Percentiles rank a stretch among this genome's conserved stretches.
Conservation (phyloP, 2,797 vertebrate species). For the Melanotaenia maccullochi region DNA sequence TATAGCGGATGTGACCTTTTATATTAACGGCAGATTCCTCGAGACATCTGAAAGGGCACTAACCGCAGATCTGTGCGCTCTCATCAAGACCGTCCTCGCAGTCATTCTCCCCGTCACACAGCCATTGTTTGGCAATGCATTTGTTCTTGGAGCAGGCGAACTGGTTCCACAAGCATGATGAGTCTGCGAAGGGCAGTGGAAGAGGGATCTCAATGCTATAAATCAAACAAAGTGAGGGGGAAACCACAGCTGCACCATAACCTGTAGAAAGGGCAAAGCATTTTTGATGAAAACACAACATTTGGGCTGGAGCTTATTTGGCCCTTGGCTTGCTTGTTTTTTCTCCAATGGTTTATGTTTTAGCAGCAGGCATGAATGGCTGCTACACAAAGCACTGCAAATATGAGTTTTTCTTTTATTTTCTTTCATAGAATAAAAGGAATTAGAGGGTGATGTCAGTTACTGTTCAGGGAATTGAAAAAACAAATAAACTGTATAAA, state of each 20-base stretch:
- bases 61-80: constrained; percentile 92
- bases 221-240: constrained; percentile 58
- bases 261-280: constrained; percentile 30
- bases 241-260: constrained; percentile 45
- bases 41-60: constrained; percentile 49
- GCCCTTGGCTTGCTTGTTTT: constrained; percentile 41
- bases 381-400: constrained; percentile 20
- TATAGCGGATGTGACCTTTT: constrained; percentile 44
- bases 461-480: constrained; percentile 7
- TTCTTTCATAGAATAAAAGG: constrained; percentile 11
- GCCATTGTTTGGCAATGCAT: constrained; percentile 97
- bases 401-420: neutral
- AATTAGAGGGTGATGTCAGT: neutral
- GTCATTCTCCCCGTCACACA: constrained; percentile 96
- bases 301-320: constrained; percentile 41
- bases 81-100: constrained; percentile 95
- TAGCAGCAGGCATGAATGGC: constrained; percentile 11
- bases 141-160: constrained; percentile 98
- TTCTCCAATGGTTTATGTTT: constrained; percentile 31
- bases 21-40: constrained; percentile 14
- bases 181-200: constrained; percentile 81
- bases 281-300: constrained; percentile 70
- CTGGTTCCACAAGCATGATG: constrained; percentile 96
- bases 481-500: constrained; percentile 7
- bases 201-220: constrained; percentile 41